phyloP scores from a whole-genome alignment of 2,888 invertebrate genomes.

The Helicoverpa assulta region DNA sequence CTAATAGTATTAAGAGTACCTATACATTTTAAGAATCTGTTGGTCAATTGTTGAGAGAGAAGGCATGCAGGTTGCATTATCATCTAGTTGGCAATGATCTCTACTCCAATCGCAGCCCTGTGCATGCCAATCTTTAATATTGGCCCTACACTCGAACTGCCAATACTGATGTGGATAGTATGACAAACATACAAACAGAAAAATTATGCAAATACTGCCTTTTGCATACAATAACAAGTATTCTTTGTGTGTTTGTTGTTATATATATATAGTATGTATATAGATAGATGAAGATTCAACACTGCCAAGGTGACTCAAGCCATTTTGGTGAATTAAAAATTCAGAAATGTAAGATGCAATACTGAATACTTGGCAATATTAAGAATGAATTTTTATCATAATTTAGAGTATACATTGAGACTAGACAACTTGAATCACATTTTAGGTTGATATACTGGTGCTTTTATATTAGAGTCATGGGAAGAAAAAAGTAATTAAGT shows the following conservation, averaged over 20 bases:
- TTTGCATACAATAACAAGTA: slow-evolving; percentile 54
- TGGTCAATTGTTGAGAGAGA: slow-evolving; percentile 17
- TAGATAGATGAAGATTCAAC: not conserved
- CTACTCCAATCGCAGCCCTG: slow-evolving; percentile 20
- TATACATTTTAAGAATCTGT: slow-evolving; percentile 13
- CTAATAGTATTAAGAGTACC: not conserved
- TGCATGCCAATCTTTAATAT: slow-evolving; percentile 35
- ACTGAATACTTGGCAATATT: not conserved
- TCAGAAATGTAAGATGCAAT: not conserved
- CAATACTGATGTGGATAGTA: slow-evolving; percentile 23
- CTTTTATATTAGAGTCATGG: too few species aligned
- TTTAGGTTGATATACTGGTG: too few species aligned
- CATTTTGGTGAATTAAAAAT: not conserved
- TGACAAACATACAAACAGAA: slow-evolving; percentile 47
- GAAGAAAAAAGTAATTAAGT: too few species aligned
- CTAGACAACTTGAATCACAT: too few species aligned
- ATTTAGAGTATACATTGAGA: too few species aligned
- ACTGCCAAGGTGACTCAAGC: slow-evolving; percentile 24
- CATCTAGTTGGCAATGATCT: slow-evolving; percentile 49
- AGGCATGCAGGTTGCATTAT: slow-evolving; percentile 41
- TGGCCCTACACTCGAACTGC: slow-evolving; percentile 14
- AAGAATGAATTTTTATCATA: too few species aligned
- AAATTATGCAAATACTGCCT: slow-evolving; percentile 52
- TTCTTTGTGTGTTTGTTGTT: slow-evolving; percentile 33
- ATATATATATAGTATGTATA: slow-evolving; percentile 16